These are phyloP conservation scores for Alsophila aescularia DNA, from an alignment of 2,888 invertebrate species.

Conservation along the genomic window DNA sequence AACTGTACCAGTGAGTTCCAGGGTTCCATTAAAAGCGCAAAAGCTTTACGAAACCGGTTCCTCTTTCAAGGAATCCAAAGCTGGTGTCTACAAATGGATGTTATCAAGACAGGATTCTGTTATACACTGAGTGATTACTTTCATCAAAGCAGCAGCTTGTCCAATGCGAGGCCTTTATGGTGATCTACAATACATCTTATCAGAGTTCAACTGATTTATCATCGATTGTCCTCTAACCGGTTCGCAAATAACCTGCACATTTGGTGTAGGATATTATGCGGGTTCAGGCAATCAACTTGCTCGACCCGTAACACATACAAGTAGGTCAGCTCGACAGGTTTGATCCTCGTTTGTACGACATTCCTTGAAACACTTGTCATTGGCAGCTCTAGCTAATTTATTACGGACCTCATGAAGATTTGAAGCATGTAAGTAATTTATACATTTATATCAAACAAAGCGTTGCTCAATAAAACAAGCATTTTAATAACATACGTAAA, in stretches of 20 bases:
- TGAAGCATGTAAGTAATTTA: background rate
- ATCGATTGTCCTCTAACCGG: slow-evolving; percentile 70
- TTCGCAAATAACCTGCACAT: slow-evolving; percentile 54
- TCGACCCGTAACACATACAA: slow-evolving; percentile 74
- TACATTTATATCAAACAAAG: background rate
- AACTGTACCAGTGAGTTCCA: slow-evolving; percentile 3
- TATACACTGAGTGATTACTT: slow-evolving; percentile 4
- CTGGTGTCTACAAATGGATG: slow-evolving; percentile 3
- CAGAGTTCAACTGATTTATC: slow-evolving; percentile 61
- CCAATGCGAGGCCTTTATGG: background rate
- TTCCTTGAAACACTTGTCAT: slow-evolving; percentile 50
- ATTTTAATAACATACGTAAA: too few species aligned
- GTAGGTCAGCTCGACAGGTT: slow-evolving; percentile 68
- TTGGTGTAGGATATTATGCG: slow-evolving; percentile 69
- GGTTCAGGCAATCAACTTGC: slow-evolving; percentile 66
- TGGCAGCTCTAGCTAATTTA: slow-evolving; percentile 16
- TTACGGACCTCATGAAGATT: background rate
- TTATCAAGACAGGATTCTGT: slow-evolving; percentile 4
- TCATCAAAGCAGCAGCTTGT: slow-evolving; percentile 10
- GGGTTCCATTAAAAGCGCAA: slow-evolving; percentile 8
- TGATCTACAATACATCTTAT: slow-evolving; percentile 23
- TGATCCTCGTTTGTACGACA: slow-evolving; percentile 61
- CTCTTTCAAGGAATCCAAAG: slow-evolving; percentile 4
- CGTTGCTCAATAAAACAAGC: background rate
- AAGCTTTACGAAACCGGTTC: slow-evolving; percentile 28